These are phyloP conservation scores for Stegophylla sp. DNA, from an alignment of 2,888 invertebrate species.

Conservation along the genomic window DNA sequence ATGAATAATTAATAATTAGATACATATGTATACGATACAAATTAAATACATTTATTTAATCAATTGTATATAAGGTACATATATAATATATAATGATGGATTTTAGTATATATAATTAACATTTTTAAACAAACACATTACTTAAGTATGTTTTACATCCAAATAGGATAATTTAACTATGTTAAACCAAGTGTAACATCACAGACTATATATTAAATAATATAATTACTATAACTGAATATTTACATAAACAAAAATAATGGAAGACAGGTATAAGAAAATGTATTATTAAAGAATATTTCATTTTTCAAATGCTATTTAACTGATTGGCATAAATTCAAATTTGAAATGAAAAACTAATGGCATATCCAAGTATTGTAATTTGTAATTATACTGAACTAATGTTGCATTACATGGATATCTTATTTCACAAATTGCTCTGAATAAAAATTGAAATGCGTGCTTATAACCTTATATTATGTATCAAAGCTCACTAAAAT, in stretches of 20 bases:
- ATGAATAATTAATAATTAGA: neutral
- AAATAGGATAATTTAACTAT: constrained; percentile 17
- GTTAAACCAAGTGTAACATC: constrained; percentile 35
- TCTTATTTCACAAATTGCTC: neutral
- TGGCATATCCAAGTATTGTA: neutral
- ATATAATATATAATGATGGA: too few relatives aligned
- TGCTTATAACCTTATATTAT: too few relatives aligned
- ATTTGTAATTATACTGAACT: too few relatives aligned
- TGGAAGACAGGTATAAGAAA: constrained; percentile 49
- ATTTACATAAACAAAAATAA: constrained; percentile 50
- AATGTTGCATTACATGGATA: neutral
- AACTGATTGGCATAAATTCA: constrained; percentile 7
- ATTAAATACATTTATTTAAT: neutral
- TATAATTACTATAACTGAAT: constrained; percentile 16
- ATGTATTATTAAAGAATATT: neutral
- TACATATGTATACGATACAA: neutral
- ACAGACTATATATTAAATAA: constrained; percentile 15
- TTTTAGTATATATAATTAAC: neutral
- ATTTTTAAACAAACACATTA: constrained; percentile 4
- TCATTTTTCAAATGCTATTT: neutral
- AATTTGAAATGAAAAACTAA: constrained; percentile 2
- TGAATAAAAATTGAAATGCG: constrained; percentile 7
- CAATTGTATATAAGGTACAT: constrained; percentile 3
- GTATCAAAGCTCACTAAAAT: too few relatives aligned
- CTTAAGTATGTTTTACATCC: neutral